Conservation (phyloP, 2,797 vertebrate species). For the Hipposideros larvatus region DNA sequence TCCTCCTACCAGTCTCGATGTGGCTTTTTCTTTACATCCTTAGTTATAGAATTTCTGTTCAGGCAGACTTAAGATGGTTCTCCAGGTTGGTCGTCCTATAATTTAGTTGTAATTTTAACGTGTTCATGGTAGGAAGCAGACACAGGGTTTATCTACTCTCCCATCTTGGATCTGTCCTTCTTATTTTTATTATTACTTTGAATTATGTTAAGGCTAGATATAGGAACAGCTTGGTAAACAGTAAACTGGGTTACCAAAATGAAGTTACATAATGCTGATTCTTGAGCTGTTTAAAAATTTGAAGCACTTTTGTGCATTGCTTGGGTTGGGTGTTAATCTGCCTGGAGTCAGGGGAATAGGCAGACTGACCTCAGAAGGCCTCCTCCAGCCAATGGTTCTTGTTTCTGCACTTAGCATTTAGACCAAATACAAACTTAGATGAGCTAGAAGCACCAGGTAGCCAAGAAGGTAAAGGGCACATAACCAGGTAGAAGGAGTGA, state of each 20-base stretch:
- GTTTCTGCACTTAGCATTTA: neutral
- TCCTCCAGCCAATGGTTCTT: neutral
- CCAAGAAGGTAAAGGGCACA: neutral
- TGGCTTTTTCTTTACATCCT: too few species aligned
- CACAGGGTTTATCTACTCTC: too few species aligned
- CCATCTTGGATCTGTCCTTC: neutral
- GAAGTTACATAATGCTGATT: slow-evolving; percentile 49
- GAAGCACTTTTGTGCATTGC: neutral
- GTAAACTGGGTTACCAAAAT: slow-evolving; percentile 54
- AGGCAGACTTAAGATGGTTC: too few species aligned
- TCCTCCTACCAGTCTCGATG: too few species aligned
- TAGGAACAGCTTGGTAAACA: neutral
- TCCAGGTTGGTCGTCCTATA: too few species aligned
- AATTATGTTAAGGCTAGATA: neutral
- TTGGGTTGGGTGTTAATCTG: slow-evolving; percentile 1
- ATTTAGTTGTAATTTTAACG: too few species aligned
- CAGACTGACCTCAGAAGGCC: neutral
- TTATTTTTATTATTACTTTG: slow-evolving; percentile 23
- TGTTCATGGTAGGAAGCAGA: too few species aligned
- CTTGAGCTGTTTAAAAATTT: slow-evolving; percentile 61
- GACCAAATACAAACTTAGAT: neutral
- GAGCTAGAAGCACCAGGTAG: neutral
- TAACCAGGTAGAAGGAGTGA: neutral
- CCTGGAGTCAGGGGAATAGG: neutral
- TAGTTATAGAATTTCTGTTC: too few species aligned